Percentiles rank a stretch among this genome's conserved stretches.
These are phyloP conservation scores for Hoplias malabaricus DNA, from an alignment of 2,113 vertebrate species.

Conservation along the genomic window DNA sequence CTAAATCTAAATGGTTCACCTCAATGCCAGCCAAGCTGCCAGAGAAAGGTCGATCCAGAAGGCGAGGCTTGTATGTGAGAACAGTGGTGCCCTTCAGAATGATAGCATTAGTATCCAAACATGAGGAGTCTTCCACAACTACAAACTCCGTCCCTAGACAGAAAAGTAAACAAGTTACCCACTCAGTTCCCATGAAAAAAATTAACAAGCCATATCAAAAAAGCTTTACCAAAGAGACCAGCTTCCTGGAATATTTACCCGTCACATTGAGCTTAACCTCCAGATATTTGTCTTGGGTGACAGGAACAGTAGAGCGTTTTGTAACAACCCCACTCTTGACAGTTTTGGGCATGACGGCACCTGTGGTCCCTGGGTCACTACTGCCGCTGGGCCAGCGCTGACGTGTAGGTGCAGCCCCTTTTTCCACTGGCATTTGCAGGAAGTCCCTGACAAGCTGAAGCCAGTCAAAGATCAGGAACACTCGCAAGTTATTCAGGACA, in stretches of 20 bases:
- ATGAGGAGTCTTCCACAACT: constrained; percentile 91
- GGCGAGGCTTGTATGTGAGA: constrained; percentile 93
- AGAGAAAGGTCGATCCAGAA: constrained; percentile 91
- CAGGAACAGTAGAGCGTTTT: constrained; percentile 86
- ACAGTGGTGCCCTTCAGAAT: constrained; percentile 97
- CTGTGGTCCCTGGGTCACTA: constrained; percentile 58
- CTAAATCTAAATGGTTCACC: constrained; percentile 69
- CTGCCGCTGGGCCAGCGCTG: constrained; percentile 65
- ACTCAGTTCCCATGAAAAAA: neutral
- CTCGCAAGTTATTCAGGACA: constrained; percentile 92
- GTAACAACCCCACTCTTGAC: constrained; percentile 94
- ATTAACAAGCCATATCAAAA: neutral
- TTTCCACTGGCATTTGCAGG: constrained; percentile 77
- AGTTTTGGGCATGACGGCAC: constrained; percentile 81
- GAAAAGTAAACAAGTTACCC: neutral
- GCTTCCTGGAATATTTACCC: constrained; percentile 69
- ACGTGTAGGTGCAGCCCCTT: constrained; percentile 33
- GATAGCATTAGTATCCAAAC: constrained; percentile 87
- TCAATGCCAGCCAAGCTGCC: constrained; percentile 93
- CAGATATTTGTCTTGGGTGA: constrained; percentile 82
- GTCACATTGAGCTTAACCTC: constrained; percentile 96
- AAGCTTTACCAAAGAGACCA: neutral
- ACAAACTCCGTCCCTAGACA: constrained; percentile 95
- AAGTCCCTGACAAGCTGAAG: constrained; percentile 87
- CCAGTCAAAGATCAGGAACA: constrained; percentile 98